Conservation (phyloP, 2,113 vertebrate genomes). For the Prionailurus bengalensis region DNA sequence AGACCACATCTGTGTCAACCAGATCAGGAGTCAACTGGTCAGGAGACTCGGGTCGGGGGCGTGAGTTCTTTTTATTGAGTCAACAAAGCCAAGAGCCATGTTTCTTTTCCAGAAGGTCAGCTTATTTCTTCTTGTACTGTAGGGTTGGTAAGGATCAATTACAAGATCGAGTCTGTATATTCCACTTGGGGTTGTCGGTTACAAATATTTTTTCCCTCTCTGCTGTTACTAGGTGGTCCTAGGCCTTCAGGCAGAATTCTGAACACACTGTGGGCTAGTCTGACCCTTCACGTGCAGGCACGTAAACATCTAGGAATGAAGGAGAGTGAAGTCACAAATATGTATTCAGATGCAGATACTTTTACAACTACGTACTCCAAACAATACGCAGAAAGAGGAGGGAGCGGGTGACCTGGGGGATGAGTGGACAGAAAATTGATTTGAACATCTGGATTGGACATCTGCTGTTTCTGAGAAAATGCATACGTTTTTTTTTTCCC, state of each 20-base stretch:
- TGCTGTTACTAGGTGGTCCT: neutral
- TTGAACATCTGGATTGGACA: neutral
- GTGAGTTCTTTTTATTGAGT: neutral
- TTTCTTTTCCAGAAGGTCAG: slow-evolving; percentile 44
- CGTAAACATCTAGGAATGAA: neutral
- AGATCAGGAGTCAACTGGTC: neutral
- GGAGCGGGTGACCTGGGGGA: neutral
- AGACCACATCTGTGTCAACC: neutral
- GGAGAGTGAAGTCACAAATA: neutral
- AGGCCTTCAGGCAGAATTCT: slow-evolving; percentile 25
- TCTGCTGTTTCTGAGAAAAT: neutral
- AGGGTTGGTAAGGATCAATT: slow-evolving; percentile 49
- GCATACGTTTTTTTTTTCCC: neutral
- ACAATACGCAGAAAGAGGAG: neutral
- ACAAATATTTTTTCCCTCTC: slow-evolving; percentile 53
- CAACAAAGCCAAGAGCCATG: slow-evolving; percentile 40
- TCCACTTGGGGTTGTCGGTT: slow-evolving; percentile 49
- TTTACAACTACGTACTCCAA: neutral
- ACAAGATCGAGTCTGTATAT: slow-evolving; percentile 30
- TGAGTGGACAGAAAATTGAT: neutral
- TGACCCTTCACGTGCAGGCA: neutral
- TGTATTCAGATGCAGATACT: slow-evolving; percentile 8
- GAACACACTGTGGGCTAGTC: neutral
- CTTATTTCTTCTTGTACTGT: slow-evolving; percentile 57
- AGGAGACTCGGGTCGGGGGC: neutral